phyloP scores from a whole-genome alignment of 2,888 invertebrate genomes.

The Caenorhabditis parvicauda region DNA sequence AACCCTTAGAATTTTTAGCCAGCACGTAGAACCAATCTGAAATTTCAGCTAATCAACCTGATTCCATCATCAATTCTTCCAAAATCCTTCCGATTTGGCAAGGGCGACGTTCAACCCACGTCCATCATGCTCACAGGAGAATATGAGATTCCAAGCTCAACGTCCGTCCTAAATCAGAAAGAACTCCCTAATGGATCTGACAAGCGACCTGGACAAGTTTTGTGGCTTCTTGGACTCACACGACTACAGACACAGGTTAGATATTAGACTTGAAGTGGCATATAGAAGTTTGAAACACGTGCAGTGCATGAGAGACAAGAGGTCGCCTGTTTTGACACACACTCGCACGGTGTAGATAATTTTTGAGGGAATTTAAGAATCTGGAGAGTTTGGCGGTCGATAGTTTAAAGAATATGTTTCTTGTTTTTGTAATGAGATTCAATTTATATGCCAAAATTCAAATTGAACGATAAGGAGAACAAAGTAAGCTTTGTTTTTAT shows the following conservation, averaged over 20 bases:
- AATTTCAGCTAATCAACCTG: constrained; percentile 51
- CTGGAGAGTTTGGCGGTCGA: too few species aligned
- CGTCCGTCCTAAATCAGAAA: constrained; percentile 22
- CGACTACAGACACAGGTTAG: constrained; percentile 59
- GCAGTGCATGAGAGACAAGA: too few species aligned
- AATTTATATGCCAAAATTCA: too few species aligned
- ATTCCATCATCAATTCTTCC: constrained; percentile 57
- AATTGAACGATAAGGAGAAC: too few species aligned
- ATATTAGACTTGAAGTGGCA: background rate
- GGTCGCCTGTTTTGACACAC: too few species aligned
- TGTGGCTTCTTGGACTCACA: constrained; percentile 59
- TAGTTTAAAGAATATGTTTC: too few species aligned
- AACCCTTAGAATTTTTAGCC: too few species aligned
- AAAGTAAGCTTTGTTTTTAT: too few species aligned
- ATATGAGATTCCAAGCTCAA: constrained; percentile 35
- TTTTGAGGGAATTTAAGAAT: too few species aligned
- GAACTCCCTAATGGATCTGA: constrained; percentile 15
- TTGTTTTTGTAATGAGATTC: too few species aligned
- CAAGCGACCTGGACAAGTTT: constrained; percentile 55
- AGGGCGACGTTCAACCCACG: constrained; percentile 59
- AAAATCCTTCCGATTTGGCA: constrained; percentile 57
- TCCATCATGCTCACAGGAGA: constrained; percentile 55
- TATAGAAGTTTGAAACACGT: background rate
- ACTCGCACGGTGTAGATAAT: too few species aligned
- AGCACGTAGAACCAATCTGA: too few species aligned